Percentiles rank a stretch among this genome's conserved stretches.
These are phyloP conservation scores for Campopleginae sp. DNA, from an alignment of 2,888 invertebrate species.

Conservation along the genomic window DNA sequence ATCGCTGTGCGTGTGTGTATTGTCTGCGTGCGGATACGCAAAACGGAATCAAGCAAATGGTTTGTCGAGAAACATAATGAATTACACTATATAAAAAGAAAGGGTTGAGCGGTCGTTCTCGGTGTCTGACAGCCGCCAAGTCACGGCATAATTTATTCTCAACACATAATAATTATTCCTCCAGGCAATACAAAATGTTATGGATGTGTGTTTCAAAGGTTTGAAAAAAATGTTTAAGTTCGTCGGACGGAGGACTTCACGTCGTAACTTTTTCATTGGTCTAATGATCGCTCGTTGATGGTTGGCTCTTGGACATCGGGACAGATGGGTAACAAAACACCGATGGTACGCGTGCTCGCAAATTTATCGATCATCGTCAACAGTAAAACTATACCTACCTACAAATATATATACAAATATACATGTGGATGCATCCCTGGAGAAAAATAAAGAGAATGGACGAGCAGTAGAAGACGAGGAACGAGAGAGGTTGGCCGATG, in stretches of 20 bases:
- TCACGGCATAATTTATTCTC: slow-evolving; percentile 63
- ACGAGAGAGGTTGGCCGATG: slow-evolving; percentile 18
- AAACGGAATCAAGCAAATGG: slow-evolving; percentile 55
- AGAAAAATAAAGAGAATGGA: slow-evolving; percentile 27
- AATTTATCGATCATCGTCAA: slow-evolving; percentile 57
- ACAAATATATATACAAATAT: slow-evolving; percentile 12
- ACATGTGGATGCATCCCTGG: slow-evolving; percentile 15
- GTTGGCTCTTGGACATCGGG: slow-evolving; percentile 15
- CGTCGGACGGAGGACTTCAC: not conserved
- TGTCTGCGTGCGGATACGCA: slow-evolving; percentile 12
- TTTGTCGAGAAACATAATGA: slow-evolving; percentile 60
- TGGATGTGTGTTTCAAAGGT: not conserved
- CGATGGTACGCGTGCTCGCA: slow-evolving; percentile 58
- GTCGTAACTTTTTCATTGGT: slow-evolving; percentile 24
- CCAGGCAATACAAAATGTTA: slow-evolving; percentile 29
- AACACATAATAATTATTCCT: slow-evolving; percentile 65
- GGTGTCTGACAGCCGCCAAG: slow-evolving; percentile 57
- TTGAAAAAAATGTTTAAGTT: not conserved
- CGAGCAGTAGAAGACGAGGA: slow-evolving; percentile 13
- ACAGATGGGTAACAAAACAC: slow-evolving; percentile 42
- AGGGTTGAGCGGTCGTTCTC: slow-evolving; percentile 58
- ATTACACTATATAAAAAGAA: slow-evolving; percentile 54
- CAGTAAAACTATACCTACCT: slow-evolving; percentile 7
- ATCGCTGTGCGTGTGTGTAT: slow-evolving; percentile 7
- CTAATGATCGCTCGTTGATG: slow-evolving; percentile 26